Base-by-base conservation (phyloP, 2,113 vertebrate genomes). In the Uropsilus gracilis region DNA sequence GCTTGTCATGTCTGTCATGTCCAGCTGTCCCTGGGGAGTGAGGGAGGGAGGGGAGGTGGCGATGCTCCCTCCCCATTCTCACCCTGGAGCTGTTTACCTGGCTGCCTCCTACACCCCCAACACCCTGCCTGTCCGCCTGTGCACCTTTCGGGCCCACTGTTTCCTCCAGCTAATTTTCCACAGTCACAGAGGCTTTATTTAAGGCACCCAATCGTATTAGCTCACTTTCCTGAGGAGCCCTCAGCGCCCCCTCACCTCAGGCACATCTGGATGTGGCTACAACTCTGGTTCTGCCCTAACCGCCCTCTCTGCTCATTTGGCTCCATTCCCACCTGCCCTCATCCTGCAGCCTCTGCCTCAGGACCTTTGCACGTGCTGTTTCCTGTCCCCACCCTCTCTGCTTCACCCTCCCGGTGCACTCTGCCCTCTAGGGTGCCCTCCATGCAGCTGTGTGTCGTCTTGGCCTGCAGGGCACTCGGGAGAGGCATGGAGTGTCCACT, bases 311-410 rank as follows among this genome's bases (percentile, higher is more conserved):
- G 75, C 66, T 48, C 82, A n/a, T 48, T 6, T 18, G 42, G n/a
- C 24, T 68, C 0, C 34, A 73, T 20, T 14, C n/a, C 12, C 42
- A 69, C 0, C 0, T 0, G 9, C 55, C 2, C 0, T 7, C 22
- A 13, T 42, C n/a, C 68, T 11, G 20, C 16, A 44, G 48, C 1
- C 16, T 17, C 50, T 53, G 16, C 50, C 50, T 53, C 50, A 18
- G 50, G 50, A 4, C 16, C 50, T 53, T 18, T 53, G 50, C 17
- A 53, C 50, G 3, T 18, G 50, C 50, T 18, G 50, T 18, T 53
- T 18, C 50, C 50, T 53, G 50, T 18, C 32, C 8, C 11, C 28
- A 5, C 46, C 53, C 50, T 6, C 6, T 53, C 50, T 18, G 50
- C 50, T 53, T 3, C 18, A 17, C n/a, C 18, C 16, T 17, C 50